Evolutionary conservation across 1,140 invertebrate species (phyloP).

Genomic region (Pseudomyrmex flavicornis): DNA sequence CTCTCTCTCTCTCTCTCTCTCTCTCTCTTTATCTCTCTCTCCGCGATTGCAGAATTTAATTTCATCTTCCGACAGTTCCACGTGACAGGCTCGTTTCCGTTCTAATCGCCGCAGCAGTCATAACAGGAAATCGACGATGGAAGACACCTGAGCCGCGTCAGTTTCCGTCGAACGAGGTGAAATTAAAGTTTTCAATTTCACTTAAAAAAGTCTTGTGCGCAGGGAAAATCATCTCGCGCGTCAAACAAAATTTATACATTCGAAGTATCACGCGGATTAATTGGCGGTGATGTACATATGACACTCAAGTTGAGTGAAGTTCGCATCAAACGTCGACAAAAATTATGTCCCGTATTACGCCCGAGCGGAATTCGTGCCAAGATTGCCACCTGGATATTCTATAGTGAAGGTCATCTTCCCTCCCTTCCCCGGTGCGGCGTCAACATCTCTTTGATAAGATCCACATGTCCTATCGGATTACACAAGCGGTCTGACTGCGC

Average conservation of each 20-base stretch:
- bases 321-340: too few relatives aligned
- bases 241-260: not conserved
- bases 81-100: not conserved
- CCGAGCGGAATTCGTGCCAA: constrained; percentile 55
- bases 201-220: not conserved
- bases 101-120: not conserved
- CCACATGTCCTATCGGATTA: constrained; percentile 25
- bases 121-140: not conserved
- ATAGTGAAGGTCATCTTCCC: constrained; percentile 41
- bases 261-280: constrained; percentile 25
- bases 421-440: not conserved
- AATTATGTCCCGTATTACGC: constrained; percentile 21
- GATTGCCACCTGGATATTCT: constrained; percentile 62
- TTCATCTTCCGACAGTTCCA: not conserved
- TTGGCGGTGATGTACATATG: constrained; percentile 44
- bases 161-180: not conserved
- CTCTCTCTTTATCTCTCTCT: too few relatives aligned
- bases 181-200: not conserved
- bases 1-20: too few relatives aligned
- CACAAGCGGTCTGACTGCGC: constrained; percentile 36
- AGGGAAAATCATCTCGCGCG: constrained; percentile 3
- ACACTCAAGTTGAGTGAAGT: constrained; percentile 4
- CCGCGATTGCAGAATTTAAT: not conserved
- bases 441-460: constrained; percentile 44
- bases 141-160: not conserved